phyloP scores from a whole-genome alignment of 1,140 invertebrate genomes.

The Drosophila cardini region DNA sequence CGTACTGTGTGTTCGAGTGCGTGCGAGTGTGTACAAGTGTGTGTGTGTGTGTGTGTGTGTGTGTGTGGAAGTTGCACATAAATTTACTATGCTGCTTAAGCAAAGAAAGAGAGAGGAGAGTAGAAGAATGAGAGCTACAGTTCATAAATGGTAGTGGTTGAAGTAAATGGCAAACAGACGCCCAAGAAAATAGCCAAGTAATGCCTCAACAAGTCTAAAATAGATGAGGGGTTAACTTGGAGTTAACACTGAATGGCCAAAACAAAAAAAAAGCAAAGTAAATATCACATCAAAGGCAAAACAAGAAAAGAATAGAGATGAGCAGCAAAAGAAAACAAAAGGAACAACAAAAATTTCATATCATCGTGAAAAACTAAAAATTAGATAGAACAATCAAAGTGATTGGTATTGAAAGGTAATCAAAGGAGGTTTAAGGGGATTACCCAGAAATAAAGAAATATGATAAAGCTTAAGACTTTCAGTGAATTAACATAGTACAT shows the following conservation, averaged over 20 bases:
- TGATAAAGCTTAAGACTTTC: too few relatives aligned
- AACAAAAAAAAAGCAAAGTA: not conserved
- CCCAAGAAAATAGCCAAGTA: conserved; percentile 27
- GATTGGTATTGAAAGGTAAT: too few relatives aligned
- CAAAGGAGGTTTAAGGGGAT: too few relatives aligned
- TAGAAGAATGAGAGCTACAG: not conserved
- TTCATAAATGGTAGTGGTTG: conserved; percentile 47
- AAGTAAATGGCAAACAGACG: conserved; percentile 29
- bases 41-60: conserved; percentile 25
- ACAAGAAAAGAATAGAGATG: not conserved
- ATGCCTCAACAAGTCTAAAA: not conserved
- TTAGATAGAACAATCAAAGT: not conserved
- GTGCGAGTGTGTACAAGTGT: conserved; percentile 7
- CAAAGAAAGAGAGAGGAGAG: not conserved
- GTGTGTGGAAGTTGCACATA: conserved; percentile 70
- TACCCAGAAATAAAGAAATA: too few relatives aligned
- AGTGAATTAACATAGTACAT: too few relatives aligned
- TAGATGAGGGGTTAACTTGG: not conserved
- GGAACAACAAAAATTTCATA: not conserved
- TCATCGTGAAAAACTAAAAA: conserved; percentile 4
- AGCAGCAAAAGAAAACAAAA: not conserved
- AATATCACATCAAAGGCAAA: not conserved
- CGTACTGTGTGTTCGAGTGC: conserved; percentile 8
- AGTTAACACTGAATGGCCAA: not conserved
- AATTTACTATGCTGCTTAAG: conserved; percentile 70